Base-by-base conservation (phyloP, 2,113 vertebrate genomes). In the Peromyscus californicus region DNA sequence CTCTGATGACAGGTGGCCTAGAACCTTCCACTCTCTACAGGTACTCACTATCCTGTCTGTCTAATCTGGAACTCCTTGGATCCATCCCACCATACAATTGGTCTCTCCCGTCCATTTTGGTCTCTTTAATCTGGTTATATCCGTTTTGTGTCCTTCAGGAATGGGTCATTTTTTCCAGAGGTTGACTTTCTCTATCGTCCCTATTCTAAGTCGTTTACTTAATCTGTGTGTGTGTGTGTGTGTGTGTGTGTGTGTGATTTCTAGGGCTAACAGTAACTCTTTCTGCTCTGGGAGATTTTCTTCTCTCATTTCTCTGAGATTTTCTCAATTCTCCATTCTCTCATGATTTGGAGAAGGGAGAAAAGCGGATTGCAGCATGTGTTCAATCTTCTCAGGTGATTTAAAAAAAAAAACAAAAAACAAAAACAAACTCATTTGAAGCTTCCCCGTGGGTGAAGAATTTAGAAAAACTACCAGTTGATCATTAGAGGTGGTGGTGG, bases 391-490 rank as follows among this genome's bases (percentile, higher is more conserved):
- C 83, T 94, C 33, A 88, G 72, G 21, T 95, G 24, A 70, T 78
- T 51, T 51, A 11, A 51, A 51, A 51, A 51, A 7, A 51, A 51
- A 1, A 51, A 51, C 48, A 51, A 51, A 51, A 7, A 51, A 51
- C 8, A 51, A 51, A 51, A 51, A 8, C 51, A 1, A 96, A 96
- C 36, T 90, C 36, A 90, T 54, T 88, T 89, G 92, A 76, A 4
- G 7, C 82, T 90, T 96, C 88, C 79, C 48, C 83, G 4, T 90
- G 90, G 57, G 42, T n/a, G 76, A 83, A 89, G 63, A 79, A 87
- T 96, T 97, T 51, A 85, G 76, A 84, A 82, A 90, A 86, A 63
- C 85, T 65, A 65, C 26, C 39, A 31, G 26, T 29, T 91, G 90
- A 80, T 90, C 16, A 82, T 76, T 61, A 89, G 54, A 91, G 48